Evolutionary conservation across 2,797 vertebrate genomes (phyloP).

Genomic region (Channallabes apus): DNA sequence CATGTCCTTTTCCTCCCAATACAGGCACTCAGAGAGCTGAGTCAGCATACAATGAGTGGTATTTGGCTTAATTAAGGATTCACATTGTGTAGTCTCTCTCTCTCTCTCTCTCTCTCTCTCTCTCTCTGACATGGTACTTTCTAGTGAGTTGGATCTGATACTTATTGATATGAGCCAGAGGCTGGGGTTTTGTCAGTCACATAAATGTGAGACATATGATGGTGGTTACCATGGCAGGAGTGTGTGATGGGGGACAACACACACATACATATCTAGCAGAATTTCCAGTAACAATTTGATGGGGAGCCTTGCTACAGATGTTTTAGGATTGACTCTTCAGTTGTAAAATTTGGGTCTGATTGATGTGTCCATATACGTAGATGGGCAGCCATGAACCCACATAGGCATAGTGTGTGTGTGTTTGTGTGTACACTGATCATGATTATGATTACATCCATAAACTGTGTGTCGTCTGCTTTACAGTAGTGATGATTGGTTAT

Average conservation of each 20-base stretch:
- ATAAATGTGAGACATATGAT: constrained; percentile 27
- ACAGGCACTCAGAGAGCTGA: constrained; percentile 21
- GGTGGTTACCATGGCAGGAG: constrained; percentile 31
- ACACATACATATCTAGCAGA: constrained; percentile 21
- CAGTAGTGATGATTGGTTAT: not conserved
- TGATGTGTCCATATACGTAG: constrained; percentile 43
- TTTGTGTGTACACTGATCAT: not conserved
- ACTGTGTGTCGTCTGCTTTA: constrained; percentile 25
- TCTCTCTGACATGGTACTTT: constrained; percentile 23
- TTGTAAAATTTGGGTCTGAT: constrained; percentile 40
- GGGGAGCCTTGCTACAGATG: constrained; percentile 31
- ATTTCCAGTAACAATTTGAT: constrained; percentile 48
- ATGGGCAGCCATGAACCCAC: constrained; percentile 27
- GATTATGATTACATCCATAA: constrained; percentile 28
- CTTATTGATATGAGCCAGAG: constrained; percentile 18
- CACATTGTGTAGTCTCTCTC: constrained; percentile 1
- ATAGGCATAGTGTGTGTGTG: constrained; percentile 7
- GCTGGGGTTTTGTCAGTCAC: constrained; percentile 16
- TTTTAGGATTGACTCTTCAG: constrained; percentile 40
- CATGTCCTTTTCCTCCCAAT: constrained; percentile 51
- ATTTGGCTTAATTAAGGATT: constrained; percentile 19
- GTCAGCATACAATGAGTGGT: constrained; percentile 29
- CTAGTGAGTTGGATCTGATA: constrained; percentile 6
- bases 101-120: constrained; percentile 1
- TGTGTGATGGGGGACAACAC: constrained; percentile 44